Conservation (phyloP, 2,797 vertebrate species). For the Phoeniculus purpureus region DNA sequence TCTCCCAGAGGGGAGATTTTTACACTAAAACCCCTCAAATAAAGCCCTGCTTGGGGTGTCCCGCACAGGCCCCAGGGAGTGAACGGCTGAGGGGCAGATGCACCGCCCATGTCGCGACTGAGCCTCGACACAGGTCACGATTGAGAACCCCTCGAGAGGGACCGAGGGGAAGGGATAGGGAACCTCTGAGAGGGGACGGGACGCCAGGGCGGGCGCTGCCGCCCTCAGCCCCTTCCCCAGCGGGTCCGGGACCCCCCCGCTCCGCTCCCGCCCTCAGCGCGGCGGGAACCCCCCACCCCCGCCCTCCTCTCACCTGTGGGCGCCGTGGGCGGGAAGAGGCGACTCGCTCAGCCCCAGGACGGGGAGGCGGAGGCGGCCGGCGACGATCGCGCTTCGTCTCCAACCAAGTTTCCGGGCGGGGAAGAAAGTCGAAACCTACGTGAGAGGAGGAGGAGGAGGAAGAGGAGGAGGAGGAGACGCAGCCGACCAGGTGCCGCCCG, state of each 20-base stretch:
- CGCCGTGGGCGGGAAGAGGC: neutral
- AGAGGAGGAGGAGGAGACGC: neutral
- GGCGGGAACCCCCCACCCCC: neutral
- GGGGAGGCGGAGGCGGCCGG: slow-evolving; percentile 1
- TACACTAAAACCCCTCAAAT: neutral
- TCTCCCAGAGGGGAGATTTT: neutral
- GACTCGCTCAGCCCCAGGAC: neutral
- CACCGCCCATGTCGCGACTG: fast-evolving
- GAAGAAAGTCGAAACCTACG: slow-evolving; percentile 66
- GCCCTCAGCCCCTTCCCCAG: neutral
- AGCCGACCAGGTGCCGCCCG: slow-evolving; percentile 49
- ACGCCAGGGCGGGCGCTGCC: neutral
- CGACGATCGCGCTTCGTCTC: neutral
- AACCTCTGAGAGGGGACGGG: neutral
- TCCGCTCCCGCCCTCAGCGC: no score
- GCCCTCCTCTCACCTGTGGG: neutral
- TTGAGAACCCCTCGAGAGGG: neutral
- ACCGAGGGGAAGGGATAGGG: no score
- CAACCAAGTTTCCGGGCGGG: slow-evolving; percentile 62
- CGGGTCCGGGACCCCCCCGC: neutral
- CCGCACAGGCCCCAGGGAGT: neutral
- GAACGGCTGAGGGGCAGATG: no score
- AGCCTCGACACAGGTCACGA: fast-evolving
- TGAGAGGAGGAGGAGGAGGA: slow-evolving; percentile 21
- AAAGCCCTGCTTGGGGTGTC: fast-evolving